Base-by-base conservation (phyloP, 1,140 invertebrate genomes). In the Ooceraea biroi region DNA sequence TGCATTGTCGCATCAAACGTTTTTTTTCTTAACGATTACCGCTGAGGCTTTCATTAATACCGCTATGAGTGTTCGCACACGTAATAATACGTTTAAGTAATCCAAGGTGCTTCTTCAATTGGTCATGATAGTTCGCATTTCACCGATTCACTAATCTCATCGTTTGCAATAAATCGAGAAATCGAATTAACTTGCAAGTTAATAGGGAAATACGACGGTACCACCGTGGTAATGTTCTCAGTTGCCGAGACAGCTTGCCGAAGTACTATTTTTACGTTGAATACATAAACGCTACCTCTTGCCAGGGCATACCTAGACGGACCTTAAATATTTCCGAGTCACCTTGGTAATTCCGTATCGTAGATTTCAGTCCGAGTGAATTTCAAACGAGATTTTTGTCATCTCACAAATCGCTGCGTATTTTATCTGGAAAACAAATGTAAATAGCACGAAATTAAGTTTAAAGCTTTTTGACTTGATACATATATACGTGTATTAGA, bases 231-330 rank as follows among this genome's bases (percentile, higher is more conserved):
- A 19, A 46, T 17, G 44, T n/a, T n/a, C 44, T 68, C 44, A 27
- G 22, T 27, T 48, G 25, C 19, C 30, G 50, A 72, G 58, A 57
- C 46, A 46, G 65, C 78, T 85, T 83, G 30, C 55, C 22, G 36
- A 60, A 73, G 61, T 58, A 84, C 68, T 88, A 61, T 84, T 86
- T 73, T 86, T 88, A 86, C 44, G 71, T 14, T n/a, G 44, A 77
- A 84, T 72, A 48, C 52, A 55, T 85, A 52, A 61, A 78, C 10
- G 60, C 61, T 80, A 88, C 14, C 85, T 84, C 69, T 88, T 88
- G 74, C 61, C 85, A 76, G 27, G 22, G 50, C 61, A 76, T 44
- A 63, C 78, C 57, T 73, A 44, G 48, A 27, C 48, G 68, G 22
- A 60, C 48, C 1, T 52, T 22, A 27, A 72, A 78, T 68, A 61